These are phyloP conservation scores for Conomelus anceps DNA, from an alignment of 2,888 invertebrate genomes.

Conservation along the genomic window DNA sequence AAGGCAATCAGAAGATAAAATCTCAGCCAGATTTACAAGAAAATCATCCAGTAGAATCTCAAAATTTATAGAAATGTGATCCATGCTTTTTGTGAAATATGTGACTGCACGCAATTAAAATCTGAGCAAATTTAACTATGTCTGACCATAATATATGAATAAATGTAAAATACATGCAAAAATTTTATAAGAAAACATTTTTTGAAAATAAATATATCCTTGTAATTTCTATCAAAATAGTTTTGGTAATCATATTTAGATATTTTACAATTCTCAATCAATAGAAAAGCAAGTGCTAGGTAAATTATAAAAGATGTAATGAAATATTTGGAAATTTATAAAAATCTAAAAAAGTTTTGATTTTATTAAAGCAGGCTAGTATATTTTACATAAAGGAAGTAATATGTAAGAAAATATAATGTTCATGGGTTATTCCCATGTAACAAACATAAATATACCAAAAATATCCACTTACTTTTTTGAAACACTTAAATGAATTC, in stretches of 20 bases:
- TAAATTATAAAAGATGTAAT: too few species aligned
- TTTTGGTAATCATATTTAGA: background rate
- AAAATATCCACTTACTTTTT: background rate
- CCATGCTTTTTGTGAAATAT: background rate
- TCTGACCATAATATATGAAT: background rate
- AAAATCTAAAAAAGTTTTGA: too few species aligned
- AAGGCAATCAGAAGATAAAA: background rate
- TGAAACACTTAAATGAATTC: background rate
- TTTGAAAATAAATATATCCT: background rate
- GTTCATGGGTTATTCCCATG: background rate
- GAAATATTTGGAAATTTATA: too few species aligned
- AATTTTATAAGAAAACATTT: conserved; percentile 7
- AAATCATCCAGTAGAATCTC: background rate
- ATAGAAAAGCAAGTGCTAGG: too few species aligned
- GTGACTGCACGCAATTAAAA: background rate
- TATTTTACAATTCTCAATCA: conserved; percentile 1
- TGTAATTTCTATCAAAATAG: background rate
- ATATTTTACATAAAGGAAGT: too few species aligned
- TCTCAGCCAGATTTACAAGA: background rate
- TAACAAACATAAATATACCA: background rate
- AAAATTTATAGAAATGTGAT: background rate
- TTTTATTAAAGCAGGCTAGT: too few species aligned
- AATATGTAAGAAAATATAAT: background rate
- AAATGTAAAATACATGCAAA: conserved; percentile 11
- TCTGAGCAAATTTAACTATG: background rate